A percentile compares a stretch with the other conserved stretches of the same genome.
phyloP scores from a whole-genome alignment of 2,113 vertebrate genomes.

The Odocoileus virginianus region DNA sequence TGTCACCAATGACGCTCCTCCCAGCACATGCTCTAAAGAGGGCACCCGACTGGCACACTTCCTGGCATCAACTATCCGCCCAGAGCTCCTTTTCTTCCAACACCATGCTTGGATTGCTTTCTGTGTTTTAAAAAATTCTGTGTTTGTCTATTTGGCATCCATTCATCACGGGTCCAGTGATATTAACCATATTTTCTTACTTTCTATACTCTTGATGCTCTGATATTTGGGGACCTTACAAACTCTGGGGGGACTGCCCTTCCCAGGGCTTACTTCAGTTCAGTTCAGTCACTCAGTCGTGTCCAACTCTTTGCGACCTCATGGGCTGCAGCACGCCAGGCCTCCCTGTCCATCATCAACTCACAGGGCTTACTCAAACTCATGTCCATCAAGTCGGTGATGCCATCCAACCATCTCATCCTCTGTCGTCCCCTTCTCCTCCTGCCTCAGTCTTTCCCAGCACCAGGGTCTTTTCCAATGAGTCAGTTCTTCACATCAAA shows the following conservation, averaged over 20 bases:
- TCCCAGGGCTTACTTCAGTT: background rate
- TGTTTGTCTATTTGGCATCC: background rate
- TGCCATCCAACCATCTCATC: background rate
- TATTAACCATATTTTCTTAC: background rate
- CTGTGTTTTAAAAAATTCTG: background rate
- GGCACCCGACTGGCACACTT: background rate
- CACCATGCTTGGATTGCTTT: background rate
- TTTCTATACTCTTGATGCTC: background rate
- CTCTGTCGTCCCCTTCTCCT: background rate
- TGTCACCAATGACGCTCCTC: background rate
- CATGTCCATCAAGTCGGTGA: background rate
- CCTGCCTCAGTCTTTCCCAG: fast-evolving
- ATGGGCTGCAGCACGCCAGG: fast-evolving
- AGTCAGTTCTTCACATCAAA: background rate
- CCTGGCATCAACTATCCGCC: too few relatives aligned
- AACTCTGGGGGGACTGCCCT: background rate
- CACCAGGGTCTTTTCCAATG: background rate
- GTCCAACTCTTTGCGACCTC: background rate
- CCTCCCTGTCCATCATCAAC: background rate
- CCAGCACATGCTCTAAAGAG: background rate
- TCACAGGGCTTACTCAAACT: background rate
- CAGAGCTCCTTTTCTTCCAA: background rate
- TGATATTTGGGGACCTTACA: background rate
- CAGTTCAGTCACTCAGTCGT: background rate
- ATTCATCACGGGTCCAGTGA: background rate